These are phyloP conservation scores for Osedax fenrisi DNA, from an alignment of 2,888 invertebrate genomes.

Conservation along the genomic window DNA sequence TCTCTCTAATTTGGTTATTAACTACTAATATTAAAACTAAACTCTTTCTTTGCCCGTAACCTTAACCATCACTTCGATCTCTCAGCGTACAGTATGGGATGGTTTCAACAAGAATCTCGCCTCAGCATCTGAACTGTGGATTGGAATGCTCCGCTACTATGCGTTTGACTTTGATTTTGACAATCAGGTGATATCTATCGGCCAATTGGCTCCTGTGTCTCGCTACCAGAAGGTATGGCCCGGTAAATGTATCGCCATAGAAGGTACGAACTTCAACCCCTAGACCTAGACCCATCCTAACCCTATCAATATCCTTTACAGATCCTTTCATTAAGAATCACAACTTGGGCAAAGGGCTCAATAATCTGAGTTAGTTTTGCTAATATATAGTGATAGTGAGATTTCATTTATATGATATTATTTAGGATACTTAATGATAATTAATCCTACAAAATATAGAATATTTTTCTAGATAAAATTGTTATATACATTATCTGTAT, in stretches of 20 bases:
- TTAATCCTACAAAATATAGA: too few species aligned
- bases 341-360: conserved; percentile 55
- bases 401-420: too few species aligned
- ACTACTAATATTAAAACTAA: too few species aligned
- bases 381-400: too few species aligned
- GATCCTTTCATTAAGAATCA: conserved; percentile 58
- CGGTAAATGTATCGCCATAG: conserved; percentile 54
- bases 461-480: too few species aligned
- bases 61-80: too few species aligned
- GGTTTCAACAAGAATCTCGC: conserved; percentile 51
- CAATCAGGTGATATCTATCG: conserved; percentile 53
- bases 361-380: conserved; percentile 53
- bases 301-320: too few species aligned
- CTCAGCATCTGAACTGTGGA: conserved; percentile 53
- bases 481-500: too few species aligned
- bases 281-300: too few species aligned
- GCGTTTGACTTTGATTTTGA: conserved; percentile 53
- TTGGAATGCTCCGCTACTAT: conserved; percentile 55
- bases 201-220: conserved; percentile 51
- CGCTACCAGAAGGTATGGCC: conserved; percentile 56
- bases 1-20: too few species aligned
- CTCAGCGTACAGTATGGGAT: conserved; percentile 51
- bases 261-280: conserved; percentile 47
- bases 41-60: too few species aligned
- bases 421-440: too few species aligned